A percentile compares a stretch with the other conserved stretches of the same genome.
These are phyloP conservation scores for Balaeniceps rex DNA, from an alignment of 2,113 vertebrate genomes.

Conservation along the genomic window DNA sequence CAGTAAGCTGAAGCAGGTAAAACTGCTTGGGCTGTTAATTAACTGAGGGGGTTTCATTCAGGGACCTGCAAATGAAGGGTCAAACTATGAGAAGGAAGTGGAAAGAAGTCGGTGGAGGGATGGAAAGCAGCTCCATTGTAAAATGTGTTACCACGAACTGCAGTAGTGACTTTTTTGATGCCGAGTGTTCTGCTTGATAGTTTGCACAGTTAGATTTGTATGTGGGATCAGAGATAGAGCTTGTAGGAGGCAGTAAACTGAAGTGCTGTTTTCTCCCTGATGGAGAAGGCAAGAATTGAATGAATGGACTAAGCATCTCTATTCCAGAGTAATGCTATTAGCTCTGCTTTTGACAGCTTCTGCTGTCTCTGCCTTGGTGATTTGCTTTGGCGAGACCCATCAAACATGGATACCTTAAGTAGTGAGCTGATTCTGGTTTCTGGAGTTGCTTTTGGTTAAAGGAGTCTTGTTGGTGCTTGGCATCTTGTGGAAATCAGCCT, in stretches of 20 bases:
- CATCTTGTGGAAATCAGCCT: neutral
- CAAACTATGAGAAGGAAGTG: neutral
- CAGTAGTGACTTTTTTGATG: neutral
- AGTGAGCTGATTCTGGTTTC: neutral
- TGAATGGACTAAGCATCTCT: neutral
- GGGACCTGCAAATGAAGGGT: neutral
- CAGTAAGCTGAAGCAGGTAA: neutral
- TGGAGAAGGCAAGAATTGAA: neutral
- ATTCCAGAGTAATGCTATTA: neutral
- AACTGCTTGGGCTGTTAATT: neutral
- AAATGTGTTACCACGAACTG: fast-evolving
- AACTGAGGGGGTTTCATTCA: neutral
- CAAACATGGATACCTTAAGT: neutral
- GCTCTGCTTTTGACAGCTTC: neutral
- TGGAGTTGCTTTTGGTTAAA: neutral
- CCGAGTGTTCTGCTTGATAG: neutral
- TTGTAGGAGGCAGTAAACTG: neutral
- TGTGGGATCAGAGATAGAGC: neutral
- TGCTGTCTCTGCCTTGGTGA: neutral
- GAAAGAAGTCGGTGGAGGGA: neutral
- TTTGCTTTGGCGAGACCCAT: neutral
- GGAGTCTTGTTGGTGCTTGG: neutral
- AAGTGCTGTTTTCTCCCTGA: neutral
- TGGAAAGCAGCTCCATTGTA: neutral
- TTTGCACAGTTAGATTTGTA: neutral